Percentiles rank a stretch among this genome's conserved stretches.
Conservation (phyloP, 2,888 invertebrate genomes). For the Pyrgus malvae region DNA sequence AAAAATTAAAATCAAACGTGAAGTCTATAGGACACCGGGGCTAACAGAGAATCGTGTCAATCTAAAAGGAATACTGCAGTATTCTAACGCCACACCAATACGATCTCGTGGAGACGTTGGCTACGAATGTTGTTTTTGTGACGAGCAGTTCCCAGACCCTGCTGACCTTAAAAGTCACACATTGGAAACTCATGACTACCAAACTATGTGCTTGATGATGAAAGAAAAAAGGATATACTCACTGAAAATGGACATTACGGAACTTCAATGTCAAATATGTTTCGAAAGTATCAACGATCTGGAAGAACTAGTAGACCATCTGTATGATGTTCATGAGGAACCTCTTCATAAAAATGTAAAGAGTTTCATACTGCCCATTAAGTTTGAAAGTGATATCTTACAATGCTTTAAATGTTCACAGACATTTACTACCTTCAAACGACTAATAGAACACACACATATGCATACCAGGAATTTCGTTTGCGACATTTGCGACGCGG, state of each 20-base stretch:
- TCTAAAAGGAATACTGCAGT: constrained; percentile 30
- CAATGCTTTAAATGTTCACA: constrained; percentile 27
- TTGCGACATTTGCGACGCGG: constrained; percentile 41
- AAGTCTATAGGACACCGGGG: too few relatives aligned
- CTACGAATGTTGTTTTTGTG: constrained; percentile 61
- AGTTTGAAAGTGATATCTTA: constrained; percentile 41
- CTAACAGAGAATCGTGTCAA: constrained; percentile 36
- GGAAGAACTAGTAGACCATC: not conserved
- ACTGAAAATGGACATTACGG: not conserved
- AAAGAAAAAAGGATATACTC: not conserved
- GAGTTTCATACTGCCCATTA: constrained; percentile 52
- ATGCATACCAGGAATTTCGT: constrained; percentile 44
- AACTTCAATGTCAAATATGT: not conserved
- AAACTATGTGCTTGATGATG: not conserved
- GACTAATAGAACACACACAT: constrained; percentile 44
- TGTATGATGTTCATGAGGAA: constrained; percentile 37
- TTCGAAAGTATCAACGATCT: constrained; percentile 4
- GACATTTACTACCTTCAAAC: constrained; percentile 33
- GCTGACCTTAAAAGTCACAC: constrained; percentile 55
- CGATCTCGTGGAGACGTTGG: constrained; percentile 48
- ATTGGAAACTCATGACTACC: constrained; percentile 38
- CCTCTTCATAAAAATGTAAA: constrained; percentile 45
- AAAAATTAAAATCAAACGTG: constrained; percentile 4
- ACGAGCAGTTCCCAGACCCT: constrained; percentile 51
- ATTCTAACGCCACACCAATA: constrained; percentile 61